Base-by-base conservation (phyloP, 2,113 vertebrate species). In the Spea bombifrons region DNA sequence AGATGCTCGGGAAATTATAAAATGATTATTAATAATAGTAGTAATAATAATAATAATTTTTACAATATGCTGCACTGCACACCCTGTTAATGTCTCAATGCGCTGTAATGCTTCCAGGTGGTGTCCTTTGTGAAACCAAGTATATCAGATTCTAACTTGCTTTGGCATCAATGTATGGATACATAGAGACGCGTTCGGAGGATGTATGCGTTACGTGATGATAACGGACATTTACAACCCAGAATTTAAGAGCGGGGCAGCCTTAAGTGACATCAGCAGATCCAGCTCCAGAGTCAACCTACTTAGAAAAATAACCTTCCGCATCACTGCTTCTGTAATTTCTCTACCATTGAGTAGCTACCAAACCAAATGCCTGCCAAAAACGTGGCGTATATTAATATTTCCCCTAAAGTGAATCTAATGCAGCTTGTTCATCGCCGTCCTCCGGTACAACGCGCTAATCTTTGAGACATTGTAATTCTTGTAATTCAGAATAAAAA, bases 191-290 rank as follows among this genome's bases (percentile, higher is more conserved):
- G 83, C 68, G 85, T 68, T 81, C 82, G 86, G 78, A 87, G 87
- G 87, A 91, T 85, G 83, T 85, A 90, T 90, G 88, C 88, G 88
- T 88, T 89, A 83, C 0, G 63, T 88, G 88, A 91, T 87, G 83
- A 66, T 85, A 88, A 87, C 84, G 88, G 90, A 89, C 91, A 90
- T 92, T 92, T 91, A 92, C 87, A 90, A 87, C 87, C 86, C 82
- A 88, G 86, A 89, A 92, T 89, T 83, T 86, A 91, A 84, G 88
- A 90, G 88, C 83, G 85, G 86, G 85, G 81, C 61, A 88, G 89
- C 84, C 87, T 89, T 88, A 84, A 92, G 86, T 92, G 91, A 93
- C 91, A 92, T 92, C 91, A 92, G 88, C 89, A 86, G 84, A 87
- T 87, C 88, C 88, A 88, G 71, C 86, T 88, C 88, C 89, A 88